Percentiles rank a stretch among this genome's conserved stretches.
Conservation (phyloP, 1,140 invertebrate genomes). For the Apis laboriosa region DNA sequence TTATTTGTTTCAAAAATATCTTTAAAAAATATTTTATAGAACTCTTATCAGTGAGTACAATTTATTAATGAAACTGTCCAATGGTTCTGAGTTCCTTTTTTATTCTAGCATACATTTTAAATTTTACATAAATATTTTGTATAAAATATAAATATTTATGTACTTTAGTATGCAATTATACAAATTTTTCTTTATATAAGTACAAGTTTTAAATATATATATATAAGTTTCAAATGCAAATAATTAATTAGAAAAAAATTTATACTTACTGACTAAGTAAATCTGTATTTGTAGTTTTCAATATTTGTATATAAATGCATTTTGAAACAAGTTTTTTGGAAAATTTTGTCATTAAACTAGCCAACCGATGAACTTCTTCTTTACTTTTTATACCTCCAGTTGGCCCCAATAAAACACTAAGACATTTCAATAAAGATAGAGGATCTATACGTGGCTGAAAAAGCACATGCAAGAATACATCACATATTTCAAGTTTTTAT, state of each 20-base stretch:
- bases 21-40: slow-evolving; percentile 51
- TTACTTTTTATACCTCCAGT: slow-evolving; percentile 93
- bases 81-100: slow-evolving; percentile 71
- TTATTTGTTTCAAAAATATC: not conserved
- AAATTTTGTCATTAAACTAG: slow-evolving; percentile 96
- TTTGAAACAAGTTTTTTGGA: slow-evolving; percentile 97
- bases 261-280: slow-evolving; percentile 88
- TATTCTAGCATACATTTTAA: slow-evolving; percentile 68
- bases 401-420: slow-evolving; percentile 90
- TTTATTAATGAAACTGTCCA: slow-evolving; percentile 57
- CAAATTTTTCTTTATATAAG: not conserved
- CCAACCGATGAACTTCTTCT: slow-evolving; percentile 91
- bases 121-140: slow-evolving; percentile 49
- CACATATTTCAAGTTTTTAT: slow-evolving; percentile 12
- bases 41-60: slow-evolving; percentile 72
- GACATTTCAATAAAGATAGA: slow-evolving; percentile 90
- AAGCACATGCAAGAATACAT: slow-evolving; percentile 25
- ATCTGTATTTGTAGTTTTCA: slow-evolving; percentile 92
- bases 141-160: slow-evolving; percentile 49
- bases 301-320: slow-evolving; percentile 96
- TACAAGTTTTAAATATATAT: not conserved
- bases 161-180: slow-evolving; percentile 61
- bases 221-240: not conserved
- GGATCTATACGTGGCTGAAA: slow-evolving; percentile 96
- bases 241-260: slow-evolving; percentile 36